Base-by-base conservation (phyloP, 2,797 vertebrate species). In the Urosaurus nigricauda region DNA sequence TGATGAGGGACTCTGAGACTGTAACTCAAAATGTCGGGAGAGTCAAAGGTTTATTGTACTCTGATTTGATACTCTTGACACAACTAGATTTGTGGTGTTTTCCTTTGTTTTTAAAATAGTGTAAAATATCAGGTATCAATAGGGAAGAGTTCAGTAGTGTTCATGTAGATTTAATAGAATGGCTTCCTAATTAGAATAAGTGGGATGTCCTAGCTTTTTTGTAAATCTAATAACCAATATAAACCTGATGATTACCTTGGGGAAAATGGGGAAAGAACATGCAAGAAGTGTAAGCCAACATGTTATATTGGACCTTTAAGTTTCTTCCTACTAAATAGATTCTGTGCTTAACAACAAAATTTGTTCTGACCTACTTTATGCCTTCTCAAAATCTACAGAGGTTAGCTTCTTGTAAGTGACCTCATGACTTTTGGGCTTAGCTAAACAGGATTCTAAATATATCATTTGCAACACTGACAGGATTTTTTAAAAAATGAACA, bases 341-440 rank as follows among this genome's bases (percentile, higher is more conserved):
- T 43, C 3, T 29, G 6, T 82, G 8, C 4, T 14, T 58, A 79
- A 26, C 58, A 83, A 68, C 24, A 68, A 5, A 43, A 68, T 26
- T 90, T 94, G 75, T 83, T 19, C 13, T 79, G 40, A 53, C 63
- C 1, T 37, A 26, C 70, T 73, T 58, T 17, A 58, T 17, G 56
- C 56, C 26, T 68, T 32, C 65, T 32, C 11, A 68, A 32, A 68
- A 68, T 68, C 19, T 75, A 37, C 32, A 77, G 40, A 77, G 35
- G 29, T 53, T 58, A 26, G n/a, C 21, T 77, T 68, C 21, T 68
- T 19, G 56, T 37, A 47, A 78, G 11, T 51, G 40, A 65, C 19
- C 13, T 79, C 16, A 24, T 43, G 24, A 2, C 84, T 56, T 85
- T 75, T 43, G 35, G 74, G 58, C 11, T 5, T 43, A 43, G 47